These are phyloP conservation scores for Chelonia mydas DNA, from an alignment of 2,797 vertebrate species.

Conservation along the genomic window DNA sequence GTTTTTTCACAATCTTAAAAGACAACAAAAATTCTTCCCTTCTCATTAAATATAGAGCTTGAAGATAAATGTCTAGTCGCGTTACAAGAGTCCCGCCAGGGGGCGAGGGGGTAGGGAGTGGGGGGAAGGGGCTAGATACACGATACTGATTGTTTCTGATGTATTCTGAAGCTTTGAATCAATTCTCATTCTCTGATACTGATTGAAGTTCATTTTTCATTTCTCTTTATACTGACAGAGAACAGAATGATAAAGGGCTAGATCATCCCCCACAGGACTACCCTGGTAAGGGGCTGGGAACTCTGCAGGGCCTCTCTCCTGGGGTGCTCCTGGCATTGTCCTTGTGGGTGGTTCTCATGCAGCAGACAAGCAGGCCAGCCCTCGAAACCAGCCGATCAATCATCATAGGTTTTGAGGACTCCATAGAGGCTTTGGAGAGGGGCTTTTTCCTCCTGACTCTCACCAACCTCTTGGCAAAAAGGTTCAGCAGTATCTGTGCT, in stretches of 20 bases:
- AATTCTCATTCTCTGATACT: too few species aligned
- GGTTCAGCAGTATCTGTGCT: neutral
- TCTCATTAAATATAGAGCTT: neutral
- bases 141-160: accelerated
- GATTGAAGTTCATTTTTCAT: neutral
- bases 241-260: neutral
- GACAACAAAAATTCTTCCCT: neutral
- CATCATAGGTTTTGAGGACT: accelerated
- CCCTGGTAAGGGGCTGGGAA: neutral
- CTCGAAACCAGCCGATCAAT: accelerated
- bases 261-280: accelerated
- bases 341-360: neutral
- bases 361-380: neutral
- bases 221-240: neutral
- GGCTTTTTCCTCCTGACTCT: neutral
- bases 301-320: neutral
- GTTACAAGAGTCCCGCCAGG: slow-evolving; percentile 18
- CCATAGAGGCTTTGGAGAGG: accelerated
- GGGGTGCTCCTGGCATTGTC: neutral
- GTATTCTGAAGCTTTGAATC: accelerated
- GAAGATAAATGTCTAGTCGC: neutral
- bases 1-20: neutral
- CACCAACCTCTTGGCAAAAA: neutral
- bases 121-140: neutral
- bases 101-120: neutral